Evolutionary conservation across 2,797 vertebrate species (phyloP).

Genomic region (Acipenser oxyrinchus): DNA sequence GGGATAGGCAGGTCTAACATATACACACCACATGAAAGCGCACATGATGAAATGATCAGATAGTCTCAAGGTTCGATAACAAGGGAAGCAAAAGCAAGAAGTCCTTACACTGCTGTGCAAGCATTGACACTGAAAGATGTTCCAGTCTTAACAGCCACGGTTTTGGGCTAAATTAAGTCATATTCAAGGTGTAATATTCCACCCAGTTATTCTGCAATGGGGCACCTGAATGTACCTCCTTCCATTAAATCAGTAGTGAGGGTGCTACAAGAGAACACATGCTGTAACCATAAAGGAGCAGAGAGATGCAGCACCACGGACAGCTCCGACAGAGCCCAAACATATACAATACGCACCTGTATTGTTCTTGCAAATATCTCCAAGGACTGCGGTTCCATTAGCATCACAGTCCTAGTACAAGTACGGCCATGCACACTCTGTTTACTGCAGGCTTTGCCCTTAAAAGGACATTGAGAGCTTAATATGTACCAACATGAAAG

Average conservation of each 20-base stretch:
- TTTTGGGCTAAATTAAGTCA: background rate
- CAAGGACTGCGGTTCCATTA: background rate
- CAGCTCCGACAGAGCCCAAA: background rate
- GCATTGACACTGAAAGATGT: background rate
- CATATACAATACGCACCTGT: background rate
- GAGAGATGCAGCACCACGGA: background rate
- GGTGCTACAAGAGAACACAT: background rate
- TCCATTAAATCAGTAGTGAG: background rate
- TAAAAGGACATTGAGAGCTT: background rate
- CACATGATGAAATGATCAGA: no score
- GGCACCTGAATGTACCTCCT: background rate
- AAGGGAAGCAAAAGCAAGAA: no score
- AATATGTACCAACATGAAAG: no score
- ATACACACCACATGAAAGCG: no score
- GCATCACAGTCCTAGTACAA: constrained; percentile 3
- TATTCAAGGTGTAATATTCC: background rate
- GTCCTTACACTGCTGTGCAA: no score
- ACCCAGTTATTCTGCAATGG: background rate
- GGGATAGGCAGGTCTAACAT: no score
- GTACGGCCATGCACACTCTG: constrained; percentile 5
- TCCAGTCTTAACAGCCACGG: background rate
- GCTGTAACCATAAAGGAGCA: background rate
- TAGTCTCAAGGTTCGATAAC: no score
- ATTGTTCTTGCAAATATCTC: background rate
- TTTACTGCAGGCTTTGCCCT: background rate